These are phyloP conservation scores for Acanthurus leucopareius DNA, from an alignment of 2,797 vertebrate genomes.

Conservation along the genomic window DNA sequence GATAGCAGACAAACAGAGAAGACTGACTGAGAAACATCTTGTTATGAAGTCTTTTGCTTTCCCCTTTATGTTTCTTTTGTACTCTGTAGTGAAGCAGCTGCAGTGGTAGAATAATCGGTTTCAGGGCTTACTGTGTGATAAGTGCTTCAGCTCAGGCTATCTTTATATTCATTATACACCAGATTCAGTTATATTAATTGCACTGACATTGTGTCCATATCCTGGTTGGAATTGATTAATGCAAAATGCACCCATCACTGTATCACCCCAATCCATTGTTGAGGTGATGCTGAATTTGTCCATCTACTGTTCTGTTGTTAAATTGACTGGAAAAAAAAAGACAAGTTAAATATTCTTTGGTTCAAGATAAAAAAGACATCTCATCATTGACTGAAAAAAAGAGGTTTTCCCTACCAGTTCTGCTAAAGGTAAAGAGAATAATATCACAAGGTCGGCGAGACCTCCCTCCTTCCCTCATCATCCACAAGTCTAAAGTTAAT, in stretches of 20 bases:
- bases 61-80: conserved; percentile 19
- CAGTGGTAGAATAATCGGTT: background rate
- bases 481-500: conserved; percentile 37
- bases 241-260: background rate
- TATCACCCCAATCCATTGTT: background rate
- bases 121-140: background rate
- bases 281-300: background rate
- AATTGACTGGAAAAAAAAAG: background rate
- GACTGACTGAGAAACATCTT: conserved; percentile 10
- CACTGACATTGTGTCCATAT: background rate
- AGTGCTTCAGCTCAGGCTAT: background rate
- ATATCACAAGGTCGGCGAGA: background rate
- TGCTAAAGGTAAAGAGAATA: background rate
- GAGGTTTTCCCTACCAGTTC: background rate
- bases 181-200: background rate
- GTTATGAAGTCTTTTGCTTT: conserved; percentile 12
- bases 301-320: background rate
- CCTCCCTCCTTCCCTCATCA: conserved; percentile 1
- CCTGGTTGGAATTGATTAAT: background rate
- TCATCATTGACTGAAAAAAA: conserved; percentile 6
- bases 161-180: background rate
- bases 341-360: background rate
- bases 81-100: conserved; percentile 6
- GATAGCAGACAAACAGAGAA: conserved; percentile 12
- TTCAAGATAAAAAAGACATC: background rate